phyloP scores from a whole-genome alignment of 2,113 vertebrate species.

The Actenoides lindsayi region DNA sequence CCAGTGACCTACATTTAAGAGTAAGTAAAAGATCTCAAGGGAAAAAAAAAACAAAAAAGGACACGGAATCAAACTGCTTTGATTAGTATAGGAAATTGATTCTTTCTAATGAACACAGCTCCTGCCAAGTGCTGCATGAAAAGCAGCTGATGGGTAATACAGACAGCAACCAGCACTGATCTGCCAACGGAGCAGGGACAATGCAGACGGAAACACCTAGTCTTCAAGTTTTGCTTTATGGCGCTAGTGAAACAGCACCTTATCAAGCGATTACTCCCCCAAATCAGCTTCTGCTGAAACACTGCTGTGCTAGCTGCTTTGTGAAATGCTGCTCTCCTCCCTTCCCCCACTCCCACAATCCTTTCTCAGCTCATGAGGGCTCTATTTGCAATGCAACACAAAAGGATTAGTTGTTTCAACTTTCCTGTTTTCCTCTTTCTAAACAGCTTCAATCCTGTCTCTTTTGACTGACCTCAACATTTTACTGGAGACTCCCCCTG shows the following conservation, averaged over 20 bases:
- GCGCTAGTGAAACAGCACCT: neutral
- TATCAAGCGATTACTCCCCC: neutral
- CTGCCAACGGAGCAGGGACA: neutral
- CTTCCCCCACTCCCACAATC: neutral
- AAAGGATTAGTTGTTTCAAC: slow-evolving; percentile 52
- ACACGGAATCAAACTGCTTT: neutral
- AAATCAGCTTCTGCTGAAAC: neutral
- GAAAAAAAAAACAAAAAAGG: too few relatives aligned
- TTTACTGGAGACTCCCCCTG: neutral
- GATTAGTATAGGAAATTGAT: neutral
- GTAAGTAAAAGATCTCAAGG: neutral
- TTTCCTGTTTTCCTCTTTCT: slow-evolving; percentile 10
- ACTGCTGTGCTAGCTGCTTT: neutral
- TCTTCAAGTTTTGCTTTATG: neutral
- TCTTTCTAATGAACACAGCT: neutral
- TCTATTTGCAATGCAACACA: slow-evolving; percentile 30
- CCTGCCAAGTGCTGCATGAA: neutral
- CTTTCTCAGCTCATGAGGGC: neutral
- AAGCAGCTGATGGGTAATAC: neutral
- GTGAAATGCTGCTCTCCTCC: neutral
- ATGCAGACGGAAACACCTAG: neutral
- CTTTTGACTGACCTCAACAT: neutral
- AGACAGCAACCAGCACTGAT: neutral
- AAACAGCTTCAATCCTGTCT: neutral
- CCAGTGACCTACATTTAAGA: slow-evolving; percentile 26